Evolutionary conservation across 2,888 invertebrate species (phyloP), one percentile per base, ranked within the genome.

Genomic region (Hirtodrosophila duncani): DNA sequence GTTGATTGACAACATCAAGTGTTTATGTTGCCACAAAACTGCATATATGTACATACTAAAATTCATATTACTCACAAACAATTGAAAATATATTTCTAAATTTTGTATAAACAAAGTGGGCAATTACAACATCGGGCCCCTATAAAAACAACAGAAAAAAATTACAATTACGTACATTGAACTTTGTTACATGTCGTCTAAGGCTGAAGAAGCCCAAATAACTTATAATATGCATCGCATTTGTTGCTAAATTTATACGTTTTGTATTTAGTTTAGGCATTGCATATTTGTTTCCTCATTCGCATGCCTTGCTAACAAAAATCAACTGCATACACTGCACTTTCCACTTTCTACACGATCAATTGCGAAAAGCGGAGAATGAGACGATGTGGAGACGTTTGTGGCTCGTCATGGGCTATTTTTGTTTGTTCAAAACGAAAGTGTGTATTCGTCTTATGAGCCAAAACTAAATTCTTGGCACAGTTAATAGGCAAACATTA

Each of bases 1-100:
- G 42, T 46, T 79, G 83, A 84, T 82, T 75, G 83, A 82, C 79
- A 77, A 71, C 75, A 79, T 77, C 84, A 82, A 75, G 65, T 83
- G 82, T 67, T 58, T 50, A 24, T 42, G 33, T 49, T 43, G 48
- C 33, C 24, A 3, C 9, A 3, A n/a, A 24, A 24, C 5, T n/a
- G 24, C 9, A 49, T 43, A 46, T 49, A 63, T 52, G n/a, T n/a
- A n/a, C n/a, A n/a, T n/a, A n/a, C n/a, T n/a, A n/a, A n/a, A n/a
- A n/a, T n/a, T n/a, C n/a, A n/a, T n/a, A 29, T 14, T 29, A 13
- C 13, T 29, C 14, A 8, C 8, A 13, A 20, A 20, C 39, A n/a
- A 36, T 36, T 14, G 20, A 18, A 9, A 8, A 36, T 41, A 30
- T 39, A 42, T 29, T 16, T 29, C 20, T 43, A 30, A 31, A 39